Conservation (phyloP, 2,113 vertebrate genomes). For the Synchiropus splendidus region DNA sequence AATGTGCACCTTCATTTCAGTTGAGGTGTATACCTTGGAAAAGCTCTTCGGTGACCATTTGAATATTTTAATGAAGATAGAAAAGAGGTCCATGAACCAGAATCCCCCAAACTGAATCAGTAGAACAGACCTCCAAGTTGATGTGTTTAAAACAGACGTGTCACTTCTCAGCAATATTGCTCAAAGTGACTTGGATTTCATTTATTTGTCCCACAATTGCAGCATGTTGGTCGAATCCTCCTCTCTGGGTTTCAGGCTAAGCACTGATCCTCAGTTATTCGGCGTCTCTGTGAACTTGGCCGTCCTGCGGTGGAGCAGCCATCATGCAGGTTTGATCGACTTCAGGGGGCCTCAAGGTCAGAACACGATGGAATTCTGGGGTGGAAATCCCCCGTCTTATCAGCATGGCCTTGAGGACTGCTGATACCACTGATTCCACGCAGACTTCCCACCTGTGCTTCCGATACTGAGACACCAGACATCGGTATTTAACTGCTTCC, state of each 20-base stretch:
- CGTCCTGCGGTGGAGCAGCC: slow-evolving; percentile 36
- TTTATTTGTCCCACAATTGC: slow-evolving; percentile 15
- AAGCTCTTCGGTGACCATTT: no score
- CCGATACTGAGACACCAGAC: background rate
- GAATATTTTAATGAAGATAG: no score
- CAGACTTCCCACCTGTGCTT: slow-evolving; percentile 27
- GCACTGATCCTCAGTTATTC: slow-evolving; percentile 52
- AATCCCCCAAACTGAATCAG: no score
- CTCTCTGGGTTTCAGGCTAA: slow-evolving; percentile 30
- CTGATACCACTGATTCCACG: slow-evolving; percentile 56
- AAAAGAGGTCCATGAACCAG: no score
- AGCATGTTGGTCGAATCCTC: slow-evolving; percentile 15
- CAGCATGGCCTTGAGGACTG: slow-evolving; percentile 64
- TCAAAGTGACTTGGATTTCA: slow-evolving; percentile 24
- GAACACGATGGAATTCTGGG: slow-evolving; percentile 52
- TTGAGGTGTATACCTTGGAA: no score
- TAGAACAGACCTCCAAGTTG: no score
- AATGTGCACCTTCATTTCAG: no score
- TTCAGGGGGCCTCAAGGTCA: slow-evolving; percentile 62
- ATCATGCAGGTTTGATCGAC: slow-evolving; percentile 50
- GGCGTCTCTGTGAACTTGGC: slow-evolving; percentile 40
- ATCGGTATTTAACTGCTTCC: no score
- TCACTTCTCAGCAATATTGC: slow-evolving; percentile 1
- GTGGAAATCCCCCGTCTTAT: slow-evolving; percentile 63
- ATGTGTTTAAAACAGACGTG: no score